Evolutionary conservation across 2,888 invertebrate species (phyloP), one percentile per base, ranked within the genome.

Genomic region (Zele albiditarsus): DNA sequence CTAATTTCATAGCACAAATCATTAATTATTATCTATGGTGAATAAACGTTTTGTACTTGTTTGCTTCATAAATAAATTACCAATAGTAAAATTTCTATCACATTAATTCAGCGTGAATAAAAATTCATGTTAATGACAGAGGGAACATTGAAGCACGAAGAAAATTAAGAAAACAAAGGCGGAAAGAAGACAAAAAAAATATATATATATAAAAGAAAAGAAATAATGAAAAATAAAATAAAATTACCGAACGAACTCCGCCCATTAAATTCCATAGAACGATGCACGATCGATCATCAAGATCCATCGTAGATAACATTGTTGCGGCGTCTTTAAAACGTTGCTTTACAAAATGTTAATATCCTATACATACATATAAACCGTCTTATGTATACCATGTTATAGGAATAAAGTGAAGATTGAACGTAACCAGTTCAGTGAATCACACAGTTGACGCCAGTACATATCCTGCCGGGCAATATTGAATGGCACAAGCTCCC

Each of bases 291-390:
- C 53, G 71, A 71, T 71, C 71, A 71, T 71, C 71, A 71, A 71
- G 71, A 71, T 71, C 63, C 71, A 71, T 63, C 63, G 63, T 71
- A 62, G 71, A 71, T 71, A 71, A 71, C 71, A 71, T 71, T 71
- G 71, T 71, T 71, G 62, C 58, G 57, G 69, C 63, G 53, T 71
- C 49, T 62, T 49, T 60, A 49, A 20, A 71, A 71, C 27, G 49
- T 62, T 63, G 31, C 63, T 53, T 53, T 53, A 53, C 53, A 20
- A 53, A 53, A 53, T 53, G 53, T 53, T 53, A 53, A 53, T 53
- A 53, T n/a, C 14, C n/a, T n/a, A n/a, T 46, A n/a, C 46, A 16
- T 2, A 46, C n/a, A 46, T 33, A 33, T n/a, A 46, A 46, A n/a
- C 16, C 3, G n/a, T 46, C n/a, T 53, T 53, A 53, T 42, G 12